These are phyloP conservation scores for Cassiopea xamachana DNA, from an alignment of 30 jellyfish, hydroid and myxozoan species.

Conservation along the genomic window DNA sequence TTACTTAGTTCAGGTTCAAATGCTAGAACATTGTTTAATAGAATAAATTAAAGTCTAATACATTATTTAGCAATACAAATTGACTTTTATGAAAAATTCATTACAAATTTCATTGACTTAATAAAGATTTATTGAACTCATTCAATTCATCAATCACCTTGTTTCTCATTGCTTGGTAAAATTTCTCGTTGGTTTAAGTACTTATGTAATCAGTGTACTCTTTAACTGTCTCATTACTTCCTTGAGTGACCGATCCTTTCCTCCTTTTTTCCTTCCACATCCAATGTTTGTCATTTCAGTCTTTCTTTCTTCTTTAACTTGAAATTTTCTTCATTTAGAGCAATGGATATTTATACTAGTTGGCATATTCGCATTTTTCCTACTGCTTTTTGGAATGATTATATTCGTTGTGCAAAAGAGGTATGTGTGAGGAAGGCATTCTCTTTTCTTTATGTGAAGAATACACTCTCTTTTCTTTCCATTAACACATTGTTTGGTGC, in stretches of 20 bases:
- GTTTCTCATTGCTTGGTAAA: too few species aligned
- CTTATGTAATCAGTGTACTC: too few species aligned
- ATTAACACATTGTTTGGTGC: background rate
- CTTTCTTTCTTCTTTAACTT: background rate
- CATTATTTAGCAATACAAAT: background rate
- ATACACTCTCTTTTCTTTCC: background rate
- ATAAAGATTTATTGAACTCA: background rate
- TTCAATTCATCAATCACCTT: background rate
- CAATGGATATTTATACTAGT: conserved; percentile 64
- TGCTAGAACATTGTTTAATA: background rate
- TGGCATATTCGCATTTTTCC: conserved; percentile 46
- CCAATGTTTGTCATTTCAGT: too few species aligned
- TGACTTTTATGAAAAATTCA: background rate
- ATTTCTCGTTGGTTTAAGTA: background rate
- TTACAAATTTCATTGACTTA: too few species aligned
- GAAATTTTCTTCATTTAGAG: conserved; percentile 6
- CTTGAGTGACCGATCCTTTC: too few species aligned
- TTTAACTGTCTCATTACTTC: too few species aligned
- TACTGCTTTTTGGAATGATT: conserved; percentile 29
- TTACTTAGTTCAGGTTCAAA: background rate
- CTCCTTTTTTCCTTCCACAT: too few species aligned
- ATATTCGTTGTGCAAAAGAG: conserved; percentile 57
- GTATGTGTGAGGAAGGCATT: conserved; percentile 6
- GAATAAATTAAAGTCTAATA: background rate
- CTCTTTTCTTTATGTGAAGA: background rate